Evolutionary conservation across 2,888 invertebrate species (phyloP), one percentile per base, ranked within the genome.

Genomic region (Seira ritae): DNA sequence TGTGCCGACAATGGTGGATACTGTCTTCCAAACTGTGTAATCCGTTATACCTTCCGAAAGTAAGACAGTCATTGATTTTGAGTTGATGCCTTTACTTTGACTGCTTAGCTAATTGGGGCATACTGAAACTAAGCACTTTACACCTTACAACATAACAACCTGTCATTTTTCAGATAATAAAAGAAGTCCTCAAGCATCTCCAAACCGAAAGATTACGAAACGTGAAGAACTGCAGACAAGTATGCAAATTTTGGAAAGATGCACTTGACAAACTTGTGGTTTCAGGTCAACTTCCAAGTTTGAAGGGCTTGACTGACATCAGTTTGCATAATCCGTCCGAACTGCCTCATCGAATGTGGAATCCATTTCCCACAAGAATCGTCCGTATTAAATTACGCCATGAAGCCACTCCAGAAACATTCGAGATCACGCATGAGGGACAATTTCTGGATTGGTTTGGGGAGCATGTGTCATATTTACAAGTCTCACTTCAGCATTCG

Each of bases 321-420:
- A 24, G 74, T 6, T 4, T 46, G 10, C 22, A 19, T 10, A 22
- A 65, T 42, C 15, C 20, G 12, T n/a, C 12, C 3, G 66, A 78
- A 0, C 1, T 50, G 0, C 46, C 74, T 10, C 8, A 12, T 0
- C 31, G 37, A 15, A 24, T 12, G 0, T 74, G 74, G 74, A 80
- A 80, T 60, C 80, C 80, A 3, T 80, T 80, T 65, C 80, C 80
- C 0, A 65, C 80, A 1, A 50, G 80, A 75, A 80, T 80, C 17
- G 50, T 80, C 8, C 37, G 55, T 42, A 15, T 74, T 8, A 60
- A 80, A 62, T 12, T 75, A 15, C 73, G 79, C 42, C 55, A 22
- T 31, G 46, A 37, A 1, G 55, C 2, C 15, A 55, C 3, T 55
- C 17, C 55, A 6, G 55, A 55, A 55, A 55, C 55, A 55, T 15